Base-by-base conservation (phyloP, 2,888 invertebrate genomes). In the Crossocerus cetratus region DNA sequence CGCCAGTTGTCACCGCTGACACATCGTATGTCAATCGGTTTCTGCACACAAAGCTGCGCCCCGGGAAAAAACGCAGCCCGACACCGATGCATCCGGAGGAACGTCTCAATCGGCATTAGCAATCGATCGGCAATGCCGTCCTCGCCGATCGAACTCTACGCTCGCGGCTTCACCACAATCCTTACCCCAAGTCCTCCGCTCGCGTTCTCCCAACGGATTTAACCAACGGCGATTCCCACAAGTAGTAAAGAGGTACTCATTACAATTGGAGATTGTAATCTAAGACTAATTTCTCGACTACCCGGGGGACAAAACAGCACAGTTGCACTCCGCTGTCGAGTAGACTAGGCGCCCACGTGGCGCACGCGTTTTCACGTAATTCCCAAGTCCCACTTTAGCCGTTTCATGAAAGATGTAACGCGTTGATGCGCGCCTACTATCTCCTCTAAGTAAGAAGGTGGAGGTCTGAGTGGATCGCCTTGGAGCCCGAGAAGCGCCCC, bases 1-100 rank as follows among this genome's bases (percentile, higher is more conserved):
- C 87, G 88, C 90, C 88, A 90, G 90, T 89, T 90, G 90, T 90
- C 90, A 90, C 86, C 81, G 88, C 89, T 90, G 90, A 90, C 90
- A 90, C 90, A 87, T 90, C 89, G 89, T 90, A 87, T 86, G 90
- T 90, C 90, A 90, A 89, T 85, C 83, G 83, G 87, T 86, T 84
- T 88, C 87, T 86, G 83, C 88, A 82, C 85, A 86, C 86, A 87
- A 87, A 87, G 86, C 84, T 85, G 77, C 71, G 78, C 75, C 49
- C 14, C 4, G 68, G 79, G 84, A 86, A 84, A 84, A 84, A 74
- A 80, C 77, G 82, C 76, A 69, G 77, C 57, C 73, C 79, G 78
- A 74, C 79, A 74, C 65, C 76, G 77, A 54, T 69, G 70, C 78
- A 62, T 65, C 76, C 72, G 66, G 81, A 80, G 74, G 83, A 82